Base-by-base conservation (phyloP, 2,113 vertebrate species). In the Parus major region DNA sequence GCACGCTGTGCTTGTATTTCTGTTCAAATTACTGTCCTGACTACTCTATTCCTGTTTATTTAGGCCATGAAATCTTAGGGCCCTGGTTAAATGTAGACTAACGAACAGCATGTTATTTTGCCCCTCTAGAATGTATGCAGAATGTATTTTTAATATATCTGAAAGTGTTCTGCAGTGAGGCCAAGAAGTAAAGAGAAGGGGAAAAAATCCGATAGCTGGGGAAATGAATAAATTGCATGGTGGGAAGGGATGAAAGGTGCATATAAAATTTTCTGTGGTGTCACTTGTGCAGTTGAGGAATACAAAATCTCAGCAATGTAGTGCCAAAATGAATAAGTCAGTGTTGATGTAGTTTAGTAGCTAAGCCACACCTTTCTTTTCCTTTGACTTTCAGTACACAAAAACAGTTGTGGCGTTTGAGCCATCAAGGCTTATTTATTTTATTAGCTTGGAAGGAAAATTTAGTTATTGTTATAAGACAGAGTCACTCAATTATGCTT, bases 21-120 rank as follows among this genome's bases (percentile, higher is more conserved):
- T 85, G 69, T 84, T 88, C 56, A 47, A 94, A 82, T 95, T 95
- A 50, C 86, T 90, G 29, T 90, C 64, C 82, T 85, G 60, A 95
- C 82, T 92, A 81, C 92, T 94, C 59, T 80, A 33, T 96, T 87
- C 82, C 75, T 86, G 20, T n/a, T 47, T 86, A 50, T 81, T 64
- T 78, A 81, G 65, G 55, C n/a, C 28, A 11, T 73, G 41, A 92
- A 75, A 75, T 87, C 42, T 69, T 92, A 65, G 46, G 46, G 49
- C 35, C 3, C 56, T 36, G 52, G 25, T 66, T 86, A 76, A 87
- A 76, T 0, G 9, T 29, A 49, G 60, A 9, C 55, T 59, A 57
- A 72, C 13, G 64, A 81, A 79, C 3, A 13, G 55, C 11, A 5
- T 33, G 44, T 77, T 95, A 31, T 41, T 76, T 68, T 82, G 39